Percentiles rank a stretch among this genome's conserved stretches.
Conservation (phyloP, 2,888 invertebrate species). For the Apamea monoglypha region DNA sequence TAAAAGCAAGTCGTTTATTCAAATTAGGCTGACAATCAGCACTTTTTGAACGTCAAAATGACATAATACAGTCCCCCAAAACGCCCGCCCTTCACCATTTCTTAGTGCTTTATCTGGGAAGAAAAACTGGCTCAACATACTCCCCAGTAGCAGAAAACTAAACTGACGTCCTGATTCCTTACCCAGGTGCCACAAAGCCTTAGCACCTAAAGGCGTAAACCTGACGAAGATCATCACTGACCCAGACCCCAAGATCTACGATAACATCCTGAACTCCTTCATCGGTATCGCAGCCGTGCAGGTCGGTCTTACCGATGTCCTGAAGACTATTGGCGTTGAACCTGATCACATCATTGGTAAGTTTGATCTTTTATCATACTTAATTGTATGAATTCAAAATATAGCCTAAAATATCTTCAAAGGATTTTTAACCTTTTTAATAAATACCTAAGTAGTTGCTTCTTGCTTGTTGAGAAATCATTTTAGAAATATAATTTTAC, state of each 20-base stretch:
- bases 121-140: neutral
- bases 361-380: slow-evolving; percentile 21
- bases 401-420: neutral
- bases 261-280: slow-evolving; percentile 93
- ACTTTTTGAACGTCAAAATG: no score
- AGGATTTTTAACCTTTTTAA: neutral
- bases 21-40: no score
- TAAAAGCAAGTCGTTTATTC: no score
- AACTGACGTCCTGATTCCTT: neutral
- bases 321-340: slow-evolving; percentile 87
- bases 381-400: neutral
- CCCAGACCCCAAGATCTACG: slow-evolving; percentile 91
- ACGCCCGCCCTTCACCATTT: neutral
- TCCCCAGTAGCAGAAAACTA: neutral
- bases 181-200: slow-evolving; percentile 90
- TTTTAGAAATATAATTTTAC: neutral
- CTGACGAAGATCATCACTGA: slow-evolving; percentile 91
- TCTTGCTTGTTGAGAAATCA: neutral
- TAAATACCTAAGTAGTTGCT: neutral
- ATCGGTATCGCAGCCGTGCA: slow-evolving; percentile 94
- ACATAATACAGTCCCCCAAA: no score
- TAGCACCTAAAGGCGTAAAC: slow-evolving; percentile 92
- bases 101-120: neutral
- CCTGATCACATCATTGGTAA: slow-evolving; percentile 88
- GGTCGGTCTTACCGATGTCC: slow-evolving; percentile 88